Base-by-base conservation (phyloP, 2,888 invertebrate genomes). In the Amiota communis region DNA sequence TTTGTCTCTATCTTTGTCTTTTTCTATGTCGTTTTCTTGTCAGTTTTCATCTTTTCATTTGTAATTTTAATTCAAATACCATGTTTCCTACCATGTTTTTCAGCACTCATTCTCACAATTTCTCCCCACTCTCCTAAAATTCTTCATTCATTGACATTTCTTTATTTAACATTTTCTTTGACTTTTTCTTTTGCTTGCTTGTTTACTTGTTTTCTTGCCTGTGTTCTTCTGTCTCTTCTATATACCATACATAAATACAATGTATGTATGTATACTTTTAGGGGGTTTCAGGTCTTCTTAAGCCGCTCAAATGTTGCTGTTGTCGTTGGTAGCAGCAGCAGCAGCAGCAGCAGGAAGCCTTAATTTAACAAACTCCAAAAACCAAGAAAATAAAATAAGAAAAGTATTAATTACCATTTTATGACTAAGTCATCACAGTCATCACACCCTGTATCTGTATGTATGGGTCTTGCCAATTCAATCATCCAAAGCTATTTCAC, bases 61-160 rank as follows among this genome's bases (percentile, higher is more conserved):
- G 48, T 36, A 48, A 65, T 36, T 48, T 46, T 15, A 65, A 48
- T 65, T 65, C 48, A 65, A 65, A 48, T 65, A 12, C 47, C 48
- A 65, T 15, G 17, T 48, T 65, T 65, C 10, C 13, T 48, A 48
- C 17, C 3, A 23, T 65, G 17, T 49, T 65, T 36, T 48, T 23
- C 63, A 51, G n/a, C 53, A 51, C 8, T 51, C 36, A 51, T 4
- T 51, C 53, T n/a, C n/a, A n/a, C 53, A 4, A n/a, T n/a, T 51
- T n/a, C 4, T n/a, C 4, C n/a, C 12, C 1, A n/a, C n/a, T 4
- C 51, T 2, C 51, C 51, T 2, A n/a, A n/a, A 1, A 51, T n/a
- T 51, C 51, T n/a, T 8, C 6, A n/a, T 51, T 12, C 36, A 36
- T 36, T 36, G 8, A 36, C 3, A 36, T 36, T 36, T 6, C 36